These are phyloP conservation scores for Grallaria varia DNA, from an alignment of 2,113 vertebrate species.

Conservation along the genomic window DNA sequence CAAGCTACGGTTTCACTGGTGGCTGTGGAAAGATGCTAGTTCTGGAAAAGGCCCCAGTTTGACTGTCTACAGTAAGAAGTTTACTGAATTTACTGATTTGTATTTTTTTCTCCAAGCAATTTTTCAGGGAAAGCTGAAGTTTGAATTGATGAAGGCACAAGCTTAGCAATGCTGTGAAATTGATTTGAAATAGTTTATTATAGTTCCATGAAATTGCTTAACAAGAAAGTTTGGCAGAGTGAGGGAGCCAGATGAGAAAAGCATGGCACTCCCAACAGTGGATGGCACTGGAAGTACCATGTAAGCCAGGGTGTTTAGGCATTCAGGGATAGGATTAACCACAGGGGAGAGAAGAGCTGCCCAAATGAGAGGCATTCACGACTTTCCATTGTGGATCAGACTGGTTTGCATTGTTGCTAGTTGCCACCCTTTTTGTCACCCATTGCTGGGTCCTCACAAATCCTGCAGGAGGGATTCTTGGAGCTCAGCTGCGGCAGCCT, in stretches of 20 bases:
- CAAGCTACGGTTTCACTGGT: background rate
- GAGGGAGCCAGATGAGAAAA: background rate
- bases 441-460: background rate
- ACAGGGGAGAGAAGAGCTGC: background rate
- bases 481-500: background rate
- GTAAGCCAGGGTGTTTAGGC: background rate
- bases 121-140: conserved; percentile 13
- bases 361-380: background rate
- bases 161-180: conserved; percentile 43
- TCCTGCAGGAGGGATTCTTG: background rate
- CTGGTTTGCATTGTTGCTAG: background rate
- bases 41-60: background rate
- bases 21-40: background rate
- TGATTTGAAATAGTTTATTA: conserved; percentile 41
- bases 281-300: background rate
- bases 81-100: background rate
- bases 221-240: background rate
- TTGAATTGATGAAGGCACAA: conserved; percentile 1
- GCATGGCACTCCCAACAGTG: background rate
- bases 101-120: conserved; percentile 6
- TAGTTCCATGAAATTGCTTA: conserved; percentile 33
- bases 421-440: background rate
- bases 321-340: background rate
- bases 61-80: background rate
- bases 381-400: background rate